Evolutionary conservation across 2,113 vertebrate species (phyloP), one percentile per base, ranked within the genome.

Genomic region (Serranochromis macrocephalus): DNA sequence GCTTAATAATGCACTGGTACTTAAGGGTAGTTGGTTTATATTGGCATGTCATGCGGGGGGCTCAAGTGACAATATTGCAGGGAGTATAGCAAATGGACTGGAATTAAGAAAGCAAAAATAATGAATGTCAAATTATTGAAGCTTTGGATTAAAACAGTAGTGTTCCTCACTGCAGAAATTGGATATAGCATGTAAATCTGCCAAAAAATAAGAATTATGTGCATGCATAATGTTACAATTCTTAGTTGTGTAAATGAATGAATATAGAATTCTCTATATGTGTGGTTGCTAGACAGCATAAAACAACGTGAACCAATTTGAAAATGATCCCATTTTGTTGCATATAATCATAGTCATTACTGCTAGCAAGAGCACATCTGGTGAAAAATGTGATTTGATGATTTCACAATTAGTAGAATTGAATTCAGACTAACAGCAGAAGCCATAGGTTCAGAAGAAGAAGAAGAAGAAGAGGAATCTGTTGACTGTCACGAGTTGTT

Each of bases 401-500:
- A 47, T 78, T 57, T 82, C 36, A 81, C 9, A 82, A 40, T 66
- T 8, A 47, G 81, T 86, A 81, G 80, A 49, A 90, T 91, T 66
- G 79, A 82, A 89, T 81, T 87, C 45, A 86, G 31, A 91, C 87
- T 31, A 10, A 79, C 88, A 88, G 81, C 36, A 81, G 16, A n/a
- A 14, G 21, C 3, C 4, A 57, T 4, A 63, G 90, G 92, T 94
- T 96, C 94, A 92, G 84, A 85, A 80, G 85, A 45, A 93, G n/a
- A 45, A 93, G n/a, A 45, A 93, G n/a, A 92, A 94, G 21, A 93
- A 93, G 92, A 40, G 92, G 93, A 95, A 29, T 45, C 93, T 96
- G 31, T 19, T 95, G 9, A 94, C 73, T 85, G 87, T 91, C 90
- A 96, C 96, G 96, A 96, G 95, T 93, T 92, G 94, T 92, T 88